phyloP scores from a whole-genome alignment of 2,888 invertebrate genomes.

The Cephus rjabovi region DNA sequence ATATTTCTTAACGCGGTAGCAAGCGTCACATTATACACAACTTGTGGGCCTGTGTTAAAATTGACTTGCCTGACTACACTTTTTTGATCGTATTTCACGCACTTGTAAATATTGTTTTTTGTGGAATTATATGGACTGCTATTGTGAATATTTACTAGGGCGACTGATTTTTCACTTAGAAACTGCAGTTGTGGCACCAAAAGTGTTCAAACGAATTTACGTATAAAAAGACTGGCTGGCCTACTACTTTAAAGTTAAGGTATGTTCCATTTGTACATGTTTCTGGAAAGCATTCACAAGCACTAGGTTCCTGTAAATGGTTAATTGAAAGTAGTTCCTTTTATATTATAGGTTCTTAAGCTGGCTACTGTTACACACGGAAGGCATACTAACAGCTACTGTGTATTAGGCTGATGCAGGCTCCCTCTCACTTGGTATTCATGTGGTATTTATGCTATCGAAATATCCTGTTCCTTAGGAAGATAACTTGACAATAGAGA shows the following conservation, averaged over 20 bases:
- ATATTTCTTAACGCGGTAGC: constrained; percentile 15
- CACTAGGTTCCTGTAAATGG: neutral
- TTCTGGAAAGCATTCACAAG: neutral
- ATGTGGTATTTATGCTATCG: constrained; percentile 7
- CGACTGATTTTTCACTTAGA: neutral
- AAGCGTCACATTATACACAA: constrained; percentile 22
- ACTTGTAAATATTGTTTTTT: neutral
- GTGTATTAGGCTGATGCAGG: constrained; percentile 15
- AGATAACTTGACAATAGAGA: constrained; percentile 49
- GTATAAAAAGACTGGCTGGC: neutral
- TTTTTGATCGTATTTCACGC: neutral
- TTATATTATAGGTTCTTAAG: constrained; percentile 12
- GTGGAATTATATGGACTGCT: neutral
- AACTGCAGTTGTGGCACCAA: neutral
- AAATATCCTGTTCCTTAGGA: constrained; percentile 19
- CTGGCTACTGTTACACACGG: constrained; percentile 21
- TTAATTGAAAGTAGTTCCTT: neutral
- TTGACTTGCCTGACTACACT: neutral
- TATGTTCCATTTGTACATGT: neutral
- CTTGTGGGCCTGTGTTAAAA: neutral
- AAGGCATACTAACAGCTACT: constrained; percentile 10
- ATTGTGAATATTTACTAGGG: neutral
- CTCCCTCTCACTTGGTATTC: constrained; percentile 7
- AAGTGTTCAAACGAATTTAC: neutral
- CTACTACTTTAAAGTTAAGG: neutral